phyloP scores from a whole-genome alignment of 2,113 vertebrate genomes.

The Gavia stellata region DNA sequence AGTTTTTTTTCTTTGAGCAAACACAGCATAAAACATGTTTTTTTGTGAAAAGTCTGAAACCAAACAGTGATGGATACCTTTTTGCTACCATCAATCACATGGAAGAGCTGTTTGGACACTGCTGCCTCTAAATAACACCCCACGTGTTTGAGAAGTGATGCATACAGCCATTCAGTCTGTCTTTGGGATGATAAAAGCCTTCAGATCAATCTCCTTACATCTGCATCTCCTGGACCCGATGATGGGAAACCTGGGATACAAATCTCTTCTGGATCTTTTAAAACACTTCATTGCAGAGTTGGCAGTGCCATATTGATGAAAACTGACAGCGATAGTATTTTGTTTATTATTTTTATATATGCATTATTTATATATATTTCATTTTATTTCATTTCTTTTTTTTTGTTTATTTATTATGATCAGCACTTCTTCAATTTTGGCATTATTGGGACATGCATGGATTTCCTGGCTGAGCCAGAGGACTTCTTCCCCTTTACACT shows the following conservation, averaged over 20 bases:
- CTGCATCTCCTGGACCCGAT: not conserved
- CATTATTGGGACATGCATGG: not conserved
- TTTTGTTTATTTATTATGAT: not conserved
- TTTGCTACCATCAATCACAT: not conserved
- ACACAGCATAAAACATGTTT: not conserved
- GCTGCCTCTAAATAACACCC: not conserved
- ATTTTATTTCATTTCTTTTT: too few relatives aligned
- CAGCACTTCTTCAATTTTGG: not conserved
- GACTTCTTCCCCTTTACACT: not conserved
- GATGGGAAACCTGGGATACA: not conserved
- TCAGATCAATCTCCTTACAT: not conserved
- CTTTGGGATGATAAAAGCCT: constrained; percentile 9
- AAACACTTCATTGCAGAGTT: not conserved
- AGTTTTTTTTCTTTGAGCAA: not conserved
- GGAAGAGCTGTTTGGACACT: constrained; percentile 1
- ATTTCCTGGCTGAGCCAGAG: not conserved
- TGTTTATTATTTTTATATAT: not conserved
- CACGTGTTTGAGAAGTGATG: not conserved
- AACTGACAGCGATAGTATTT: not conserved
- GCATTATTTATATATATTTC: not conserved
- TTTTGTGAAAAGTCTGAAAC: not conserved
- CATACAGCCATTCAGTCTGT: not conserved
- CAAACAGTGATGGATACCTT: not conserved
- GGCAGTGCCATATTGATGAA: not conserved
- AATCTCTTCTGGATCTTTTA: not conserved